These are phyloP conservation scores for Mixornis gularis DNA, from an alignment of 2,113 vertebrate genomes.

Conservation along the genomic window DNA sequence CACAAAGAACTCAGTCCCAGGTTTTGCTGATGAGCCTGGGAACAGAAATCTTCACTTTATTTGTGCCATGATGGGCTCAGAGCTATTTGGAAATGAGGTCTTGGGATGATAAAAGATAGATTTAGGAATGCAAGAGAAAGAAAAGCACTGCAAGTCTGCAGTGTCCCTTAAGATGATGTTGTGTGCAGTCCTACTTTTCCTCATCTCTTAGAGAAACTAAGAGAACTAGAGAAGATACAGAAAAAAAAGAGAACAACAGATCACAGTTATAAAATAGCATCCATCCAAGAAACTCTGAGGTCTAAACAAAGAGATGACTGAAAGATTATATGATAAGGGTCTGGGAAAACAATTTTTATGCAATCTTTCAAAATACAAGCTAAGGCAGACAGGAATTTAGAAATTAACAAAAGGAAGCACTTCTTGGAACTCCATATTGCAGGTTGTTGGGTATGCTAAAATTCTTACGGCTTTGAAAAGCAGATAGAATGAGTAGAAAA, in stretches of 20 bases:
- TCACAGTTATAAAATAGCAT: not conserved
- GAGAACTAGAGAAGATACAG: not conserved
- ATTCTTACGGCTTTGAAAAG: not conserved
- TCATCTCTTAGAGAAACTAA: not conserved
- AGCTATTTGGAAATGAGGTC: not conserved
- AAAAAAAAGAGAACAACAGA: not conserved
- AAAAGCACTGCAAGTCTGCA: not conserved
- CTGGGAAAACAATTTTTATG: not conserved
- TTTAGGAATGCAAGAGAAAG: not conserved
- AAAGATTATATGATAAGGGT: fast-evolving
- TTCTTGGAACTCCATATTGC: not conserved
- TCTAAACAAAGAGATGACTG: not conserved
- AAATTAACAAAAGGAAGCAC: not conserved
- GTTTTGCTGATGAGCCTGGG: not conserved
- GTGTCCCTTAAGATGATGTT: not conserved
- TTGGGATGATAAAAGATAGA: not conserved
- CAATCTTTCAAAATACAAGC: not conserved
- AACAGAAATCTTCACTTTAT: not conserved
- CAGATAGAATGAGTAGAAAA: not conserved
- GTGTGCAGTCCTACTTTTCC: not conserved
- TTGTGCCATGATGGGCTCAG: not conserved
- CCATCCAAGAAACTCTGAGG: not conserved
- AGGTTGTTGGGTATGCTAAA: not conserved
- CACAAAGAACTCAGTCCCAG: not conserved
- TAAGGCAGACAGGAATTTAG: not conserved